Evolutionary conservation across 2,888 invertebrate genomes (phyloP).

Genomic region (Mongoloraphidia duomilia): DNA sequence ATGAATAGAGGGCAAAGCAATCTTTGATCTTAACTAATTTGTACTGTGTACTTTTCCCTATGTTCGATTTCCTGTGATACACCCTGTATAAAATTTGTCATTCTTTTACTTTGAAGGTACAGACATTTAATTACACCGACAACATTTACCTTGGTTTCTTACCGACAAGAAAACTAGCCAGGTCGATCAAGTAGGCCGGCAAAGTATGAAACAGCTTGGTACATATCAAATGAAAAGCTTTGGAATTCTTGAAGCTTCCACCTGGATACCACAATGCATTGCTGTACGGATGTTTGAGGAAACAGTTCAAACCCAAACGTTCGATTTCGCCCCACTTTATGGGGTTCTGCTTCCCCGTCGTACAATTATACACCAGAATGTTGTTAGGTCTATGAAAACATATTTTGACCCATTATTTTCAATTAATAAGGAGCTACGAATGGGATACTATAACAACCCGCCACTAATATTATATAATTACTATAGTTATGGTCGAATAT

Average conservation of each 20-base stretch:
- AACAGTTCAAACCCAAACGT: constrained; percentile 30
- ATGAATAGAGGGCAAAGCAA: too few species aligned
- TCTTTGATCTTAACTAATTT: too few species aligned
- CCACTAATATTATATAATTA: too few species aligned
- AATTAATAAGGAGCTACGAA: too few species aligned
- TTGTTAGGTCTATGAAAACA: constrained; percentile 23
- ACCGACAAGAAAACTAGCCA: constrained; percentile 36
- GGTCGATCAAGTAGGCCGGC: constrained; percentile 45
- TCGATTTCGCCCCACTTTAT: constrained; percentile 55
- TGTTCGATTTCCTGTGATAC: too few species aligned
- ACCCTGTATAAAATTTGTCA: too few species aligned
- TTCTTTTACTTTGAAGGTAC: too few species aligned
- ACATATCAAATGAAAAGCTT: constrained; percentile 24
- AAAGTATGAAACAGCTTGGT: constrained; percentile 36
- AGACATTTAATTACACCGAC: too few species aligned
- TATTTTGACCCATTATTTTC: not conserved
- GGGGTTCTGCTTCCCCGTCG: constrained; percentile 53
- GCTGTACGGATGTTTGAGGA: constrained; percentile 44
- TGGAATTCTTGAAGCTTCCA: constrained; percentile 35
- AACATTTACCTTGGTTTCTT: constrained; percentile 44
- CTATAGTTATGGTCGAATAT: too few species aligned
- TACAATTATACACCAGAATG: constrained; percentile 59
- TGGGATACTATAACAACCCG: too few species aligned
- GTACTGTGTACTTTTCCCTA: too few species aligned
- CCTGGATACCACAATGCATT: constrained; percentile 52